These are phyloP conservation scores for Andrena marginata DNA, from an alignment of 2,888 invertebrate species.

Conservation along the genomic window DNA sequence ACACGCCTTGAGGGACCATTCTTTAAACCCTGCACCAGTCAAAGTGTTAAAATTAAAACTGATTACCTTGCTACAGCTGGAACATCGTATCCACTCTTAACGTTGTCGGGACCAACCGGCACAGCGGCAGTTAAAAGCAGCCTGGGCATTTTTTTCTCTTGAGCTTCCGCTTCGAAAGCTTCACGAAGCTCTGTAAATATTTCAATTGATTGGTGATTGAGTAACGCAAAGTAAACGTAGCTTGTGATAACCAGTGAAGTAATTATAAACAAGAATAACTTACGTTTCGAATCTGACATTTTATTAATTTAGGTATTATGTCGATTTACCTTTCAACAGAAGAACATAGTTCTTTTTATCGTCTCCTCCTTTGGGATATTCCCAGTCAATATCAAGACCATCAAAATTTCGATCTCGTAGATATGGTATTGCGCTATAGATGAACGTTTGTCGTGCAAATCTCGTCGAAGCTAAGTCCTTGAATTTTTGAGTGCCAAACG, in stretches of 20 bases:
- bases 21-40: no score
- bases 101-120: constrained; percentile 96
- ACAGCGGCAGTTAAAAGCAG: constrained; percentile 95
- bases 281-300: no score
- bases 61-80: constrained; percentile 94
- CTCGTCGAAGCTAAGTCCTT: constrained; percentile 95
- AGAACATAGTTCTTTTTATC: constrained; percentile 97
- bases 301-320: not conserved
- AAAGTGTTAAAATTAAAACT: not conserved
- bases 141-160: constrained; percentile 94
- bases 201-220: constrained; percentile 10
- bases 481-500: constrained; percentile 98
- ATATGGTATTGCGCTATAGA: constrained; percentile 97
- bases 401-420: constrained; percentile 94
- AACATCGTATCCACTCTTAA: constrained; percentile 96
- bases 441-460: constrained; percentile 96
- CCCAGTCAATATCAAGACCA: constrained; percentile 96
- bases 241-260: no score
- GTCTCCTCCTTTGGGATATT: constrained; percentile 96
- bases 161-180: constrained; percentile 97
- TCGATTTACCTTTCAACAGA: constrained; percentile 90
- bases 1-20: no score
- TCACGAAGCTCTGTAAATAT: constrained; percentile 91
- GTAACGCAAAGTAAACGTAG: no score
- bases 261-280: no score